Base-by-base conservation (phyloP, 2,797 vertebrate genomes). In the Phrynocephalus vlangalii region DNA sequence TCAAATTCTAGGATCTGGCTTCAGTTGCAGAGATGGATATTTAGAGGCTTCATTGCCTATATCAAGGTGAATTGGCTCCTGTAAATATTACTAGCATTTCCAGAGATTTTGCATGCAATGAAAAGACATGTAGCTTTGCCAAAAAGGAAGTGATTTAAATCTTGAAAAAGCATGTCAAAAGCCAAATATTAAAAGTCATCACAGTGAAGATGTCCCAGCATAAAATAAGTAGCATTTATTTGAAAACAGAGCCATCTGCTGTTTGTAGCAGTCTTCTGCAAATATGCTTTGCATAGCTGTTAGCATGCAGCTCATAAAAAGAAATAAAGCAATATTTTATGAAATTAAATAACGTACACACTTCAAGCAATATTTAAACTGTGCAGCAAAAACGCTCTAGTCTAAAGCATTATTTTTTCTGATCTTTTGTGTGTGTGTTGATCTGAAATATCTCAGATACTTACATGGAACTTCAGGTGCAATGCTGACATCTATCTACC, bases 191-290 rank as follows among this genome's bases (percentile, higher is more conserved):
- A 67, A 50, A 79, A 18, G 2, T 70, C 26, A 30, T 44, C 4
- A 73, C 22, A 44, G 2, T 48, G 33, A 72, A 86, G 73, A 50
- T 83, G 7, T 50, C 63, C 15, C 38, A 52, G 28, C 52, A n/a
- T n/a, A 38, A 67, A 52, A 44, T 63, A n/a, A 70, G 13, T 63
- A 6, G 20, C 9, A 68, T 85, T 52, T 82, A n/a, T 87, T 87
- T 85, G 86, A 81, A 11, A 89, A 89, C 71, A 79, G 89, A 33
- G 93, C 91, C 92, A 87, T 73, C 93, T 93, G 73, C 79, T 85
- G 92, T 82, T 80, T 78, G 48, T 26, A 71, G 44, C 30, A 30
- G 26, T 77, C 22, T 82, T 81, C 70, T 68, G 70, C 5, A 52
- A 84, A 50, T 22, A 75, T 79, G 67, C 26, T 66, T 81, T 66